Evolutionary conservation across 2,888 invertebrate species (phyloP).

Genomic region (Leptinotarsa tumamoca): DNA sequence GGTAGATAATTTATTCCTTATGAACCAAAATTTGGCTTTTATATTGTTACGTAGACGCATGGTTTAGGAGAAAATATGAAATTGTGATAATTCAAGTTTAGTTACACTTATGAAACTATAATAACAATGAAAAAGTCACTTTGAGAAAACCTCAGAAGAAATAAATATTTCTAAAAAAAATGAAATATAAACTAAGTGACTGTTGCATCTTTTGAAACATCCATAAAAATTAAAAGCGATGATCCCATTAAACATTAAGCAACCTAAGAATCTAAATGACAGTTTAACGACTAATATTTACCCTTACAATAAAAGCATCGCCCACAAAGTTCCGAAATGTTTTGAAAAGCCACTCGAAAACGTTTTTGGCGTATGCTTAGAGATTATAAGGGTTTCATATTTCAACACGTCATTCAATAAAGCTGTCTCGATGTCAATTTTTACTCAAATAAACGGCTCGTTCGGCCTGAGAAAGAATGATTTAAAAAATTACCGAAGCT

Average conservation of each 20-base stretch:
- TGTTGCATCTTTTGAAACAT: background rate
- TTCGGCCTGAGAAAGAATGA: background rate
- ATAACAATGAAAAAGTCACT: too few species aligned
- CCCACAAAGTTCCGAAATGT: conserved; percentile 33
- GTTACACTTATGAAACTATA: too few species aligned
- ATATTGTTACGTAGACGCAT: too few species aligned
- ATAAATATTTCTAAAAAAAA: too few species aligned
- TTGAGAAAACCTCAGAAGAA: too few species aligned
- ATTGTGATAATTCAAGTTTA: too few species aligned
- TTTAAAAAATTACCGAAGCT: conserved; percentile 8
- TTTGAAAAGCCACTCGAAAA: conserved; percentile 34
- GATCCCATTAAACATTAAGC: background rate
- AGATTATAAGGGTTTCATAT: conserved; percentile 38
- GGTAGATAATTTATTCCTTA: too few species aligned
- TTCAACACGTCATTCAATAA: conserved; percentile 56
- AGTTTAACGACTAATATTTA: conserved; percentile 15
- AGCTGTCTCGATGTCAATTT: conserved; percentile 52
- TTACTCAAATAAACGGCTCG: conserved; percentile 42
- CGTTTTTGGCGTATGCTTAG: conserved; percentile 39
- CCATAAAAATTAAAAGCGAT: conserved; percentile 1
- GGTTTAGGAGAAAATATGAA: too few species aligned
- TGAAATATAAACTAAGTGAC: too few species aligned
- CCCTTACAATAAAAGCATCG: conserved; percentile 27
- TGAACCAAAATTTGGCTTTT: too few species aligned
- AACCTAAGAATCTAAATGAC: conserved; percentile 8